Evolutionary conservation across 1,140 invertebrate species (phyloP).

Genomic region (Drosophila pseudoobscura): DNA sequence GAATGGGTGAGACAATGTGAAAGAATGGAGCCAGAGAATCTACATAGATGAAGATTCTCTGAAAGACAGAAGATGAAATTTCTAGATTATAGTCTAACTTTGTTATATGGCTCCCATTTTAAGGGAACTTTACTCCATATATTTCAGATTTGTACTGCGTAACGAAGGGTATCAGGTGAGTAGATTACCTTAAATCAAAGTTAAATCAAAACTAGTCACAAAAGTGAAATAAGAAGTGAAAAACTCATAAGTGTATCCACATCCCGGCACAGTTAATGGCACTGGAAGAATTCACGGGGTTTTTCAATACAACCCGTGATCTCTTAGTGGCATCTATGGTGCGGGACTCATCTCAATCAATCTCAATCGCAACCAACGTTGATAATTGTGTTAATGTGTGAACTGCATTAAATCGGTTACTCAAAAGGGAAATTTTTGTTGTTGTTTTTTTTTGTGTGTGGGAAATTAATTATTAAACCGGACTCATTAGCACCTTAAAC

Average conservation of each 20-base stretch:
- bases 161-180: background rate
- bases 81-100: constrained; percentile 10
- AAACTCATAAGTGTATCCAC: constrained; percentile 11
- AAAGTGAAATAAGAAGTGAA: background rate
- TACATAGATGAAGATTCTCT: too few species aligned
- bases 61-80: too few species aligned
- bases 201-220: background rate
- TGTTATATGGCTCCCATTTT: background rate
- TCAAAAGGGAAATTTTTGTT: constrained; percentile 5
- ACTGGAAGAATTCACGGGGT: constrained; percentile 84
- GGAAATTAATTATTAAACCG: constrained; percentile 58
- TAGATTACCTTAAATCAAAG: constrained; percentile 11
- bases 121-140: too few species aligned
- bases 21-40: constrained; percentile 7
- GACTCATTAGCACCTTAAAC: constrained; percentile 61
- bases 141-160: too few species aligned
- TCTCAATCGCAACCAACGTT: background rate
- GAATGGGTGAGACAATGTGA: background rate
- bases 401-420: constrained; percentile 66
- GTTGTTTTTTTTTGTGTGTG: constrained; percentile 10
- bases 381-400: constrained; percentile 33
- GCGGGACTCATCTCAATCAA: constrained; percentile 61
- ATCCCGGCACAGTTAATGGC: constrained; percentile 84
- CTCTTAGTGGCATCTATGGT: constrained; percentile 85
- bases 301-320: constrained; percentile 83